Percentiles rank a stretch among this genome's conserved stretches.
These are phyloP conservation scores for Mesembrinibis cayennensis DNA, from an alignment of 2,113 vertebrate genomes.

Conservation along the genomic window DNA sequence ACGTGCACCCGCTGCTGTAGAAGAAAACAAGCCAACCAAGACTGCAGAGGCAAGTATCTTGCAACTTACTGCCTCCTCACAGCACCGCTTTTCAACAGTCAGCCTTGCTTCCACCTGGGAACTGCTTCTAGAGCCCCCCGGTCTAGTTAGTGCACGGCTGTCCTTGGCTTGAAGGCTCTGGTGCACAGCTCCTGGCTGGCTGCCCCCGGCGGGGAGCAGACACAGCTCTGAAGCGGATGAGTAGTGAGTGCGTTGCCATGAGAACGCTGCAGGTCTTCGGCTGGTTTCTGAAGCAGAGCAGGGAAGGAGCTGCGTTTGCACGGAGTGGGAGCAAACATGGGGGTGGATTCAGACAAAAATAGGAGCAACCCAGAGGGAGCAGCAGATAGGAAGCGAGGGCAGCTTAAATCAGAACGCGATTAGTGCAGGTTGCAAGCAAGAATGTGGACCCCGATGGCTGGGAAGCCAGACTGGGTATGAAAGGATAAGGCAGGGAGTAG, in stretches of 20 bases:
- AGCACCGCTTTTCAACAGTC: neutral
- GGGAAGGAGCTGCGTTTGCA: neutral
- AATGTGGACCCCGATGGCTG: neutral
- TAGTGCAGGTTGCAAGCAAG: neutral
- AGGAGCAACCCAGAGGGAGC: neutral
- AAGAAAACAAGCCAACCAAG: neutral
- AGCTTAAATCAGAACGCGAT: neutral
- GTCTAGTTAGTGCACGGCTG: fast-evolving
- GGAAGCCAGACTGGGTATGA: neutral
- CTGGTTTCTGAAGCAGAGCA: neutral
- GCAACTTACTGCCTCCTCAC: neutral
- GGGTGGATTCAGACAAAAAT: slow-evolving; percentile 12
- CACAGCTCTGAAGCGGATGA: neutral
- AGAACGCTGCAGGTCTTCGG: neutral
- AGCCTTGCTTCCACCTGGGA: neutral
- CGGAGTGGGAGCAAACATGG: neutral
- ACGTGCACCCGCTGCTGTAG: fast-evolving
- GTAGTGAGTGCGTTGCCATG: neutral
- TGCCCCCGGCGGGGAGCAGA: neutral
- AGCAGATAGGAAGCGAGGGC: neutral
- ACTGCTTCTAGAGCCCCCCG: neutral
- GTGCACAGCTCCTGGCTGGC: neutral
- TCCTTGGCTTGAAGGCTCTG: fast-evolving
- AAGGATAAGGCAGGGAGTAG: neutral
- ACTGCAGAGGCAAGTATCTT: neutral